Evolutionary conservation across 2,888 invertebrate genomes (phyloP).

Genomic region (Proisotoma minuta): DNA sequence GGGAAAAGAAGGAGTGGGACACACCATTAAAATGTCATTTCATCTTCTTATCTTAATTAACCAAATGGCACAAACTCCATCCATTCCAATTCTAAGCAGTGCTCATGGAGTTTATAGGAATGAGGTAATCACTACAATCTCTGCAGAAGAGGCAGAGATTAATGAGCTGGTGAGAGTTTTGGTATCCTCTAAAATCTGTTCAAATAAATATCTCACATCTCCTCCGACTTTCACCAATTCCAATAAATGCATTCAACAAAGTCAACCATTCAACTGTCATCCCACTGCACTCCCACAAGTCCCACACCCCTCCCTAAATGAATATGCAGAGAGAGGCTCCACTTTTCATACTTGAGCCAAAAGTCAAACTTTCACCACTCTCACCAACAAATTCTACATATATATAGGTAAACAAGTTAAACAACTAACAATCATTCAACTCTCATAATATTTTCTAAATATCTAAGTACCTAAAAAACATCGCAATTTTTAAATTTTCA

Average conservation of each 20-base stretch:
- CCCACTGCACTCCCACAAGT: too few relatives aligned
- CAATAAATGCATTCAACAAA: background rate
- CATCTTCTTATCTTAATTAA: constrained; percentile 42
- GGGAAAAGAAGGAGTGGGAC: constrained; percentile 4
- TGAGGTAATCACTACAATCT: constrained; percentile 23
- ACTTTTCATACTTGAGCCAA: too few relatives aligned
- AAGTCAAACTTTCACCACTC: too few relatives aligned
- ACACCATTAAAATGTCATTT: constrained; percentile 40
- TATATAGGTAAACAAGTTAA: too few relatives aligned
- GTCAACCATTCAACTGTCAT: background rate
- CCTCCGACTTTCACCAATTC: background rate
- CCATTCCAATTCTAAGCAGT: constrained; percentile 30
- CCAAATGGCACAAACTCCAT: constrained; percentile 34
- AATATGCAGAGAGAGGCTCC: too few relatives aligned
- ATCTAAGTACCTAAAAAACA: too few relatives aligned
- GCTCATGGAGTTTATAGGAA: background rate
- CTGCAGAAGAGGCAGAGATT: constrained; percentile 26
- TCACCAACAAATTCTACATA: too few relatives aligned
- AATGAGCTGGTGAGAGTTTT: constrained; percentile 17
- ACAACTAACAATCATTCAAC: too few relatives aligned
- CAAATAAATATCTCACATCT: background rate
- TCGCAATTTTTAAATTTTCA: too few relatives aligned
- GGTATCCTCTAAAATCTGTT: background rate
- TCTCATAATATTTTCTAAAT: too few relatives aligned
- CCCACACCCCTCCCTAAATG: too few relatives aligned